These are phyloP conservation scores for Corythoichthys haematopterus DNA, from an alignment of 2,113 vertebrate species.

Conservation along the genomic window DNA sequence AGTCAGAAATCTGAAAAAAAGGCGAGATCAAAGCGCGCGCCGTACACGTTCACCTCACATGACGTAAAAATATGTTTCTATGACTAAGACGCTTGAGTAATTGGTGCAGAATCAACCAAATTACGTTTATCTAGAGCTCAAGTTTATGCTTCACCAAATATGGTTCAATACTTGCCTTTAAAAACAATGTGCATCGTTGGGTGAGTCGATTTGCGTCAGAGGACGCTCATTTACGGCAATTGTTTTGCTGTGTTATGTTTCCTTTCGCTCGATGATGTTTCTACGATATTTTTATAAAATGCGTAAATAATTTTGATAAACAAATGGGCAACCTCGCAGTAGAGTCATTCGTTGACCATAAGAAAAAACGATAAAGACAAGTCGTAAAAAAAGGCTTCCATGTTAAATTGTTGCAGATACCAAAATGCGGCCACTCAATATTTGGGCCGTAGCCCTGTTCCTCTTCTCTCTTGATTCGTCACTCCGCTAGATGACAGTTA, in stretches of 20 bases:
- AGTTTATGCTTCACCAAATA: not conserved
- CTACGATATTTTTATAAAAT: not conserved
- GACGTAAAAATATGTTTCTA: not conserved
- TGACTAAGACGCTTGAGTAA: not conserved
- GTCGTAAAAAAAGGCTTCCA: no score
- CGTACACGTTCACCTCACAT: not conserved
- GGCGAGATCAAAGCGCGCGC: not conserved
- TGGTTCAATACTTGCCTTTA: not conserved
- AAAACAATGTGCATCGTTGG: not conserved
- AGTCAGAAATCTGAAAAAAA: not conserved
- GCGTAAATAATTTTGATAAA: not conserved
- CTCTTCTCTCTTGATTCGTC: no score
- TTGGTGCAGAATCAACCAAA: not conserved
- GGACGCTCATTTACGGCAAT: not conserved
- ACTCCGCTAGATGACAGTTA: no score
- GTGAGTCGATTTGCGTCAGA: conserved; percentile 3
- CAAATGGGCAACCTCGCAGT: no score
- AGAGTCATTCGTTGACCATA: no score
- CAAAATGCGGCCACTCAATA: no score
- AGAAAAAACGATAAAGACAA: no score
- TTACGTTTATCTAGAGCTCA: not conserved
- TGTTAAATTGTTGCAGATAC: no score
- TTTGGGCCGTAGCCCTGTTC: no score
- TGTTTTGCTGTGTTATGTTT: not conserved
- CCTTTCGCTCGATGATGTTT: not conserved